Evolutionary conservation across 2,888 invertebrate species (phyloP).

Genomic region (Theodoxus fluviatilis): DNA sequence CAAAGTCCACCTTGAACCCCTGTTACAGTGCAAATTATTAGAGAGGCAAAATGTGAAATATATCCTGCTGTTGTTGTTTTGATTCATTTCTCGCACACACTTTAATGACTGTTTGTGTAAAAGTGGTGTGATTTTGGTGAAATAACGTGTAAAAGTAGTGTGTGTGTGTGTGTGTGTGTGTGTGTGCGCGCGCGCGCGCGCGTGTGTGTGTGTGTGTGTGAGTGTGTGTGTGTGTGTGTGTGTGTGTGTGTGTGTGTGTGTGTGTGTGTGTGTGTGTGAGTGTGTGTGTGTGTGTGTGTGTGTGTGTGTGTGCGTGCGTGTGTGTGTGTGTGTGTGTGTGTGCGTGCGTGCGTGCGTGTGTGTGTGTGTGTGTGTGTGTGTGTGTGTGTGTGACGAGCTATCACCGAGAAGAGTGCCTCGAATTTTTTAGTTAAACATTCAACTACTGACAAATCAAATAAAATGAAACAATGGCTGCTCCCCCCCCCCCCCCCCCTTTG

Average conservation of each 20-base stretch:
- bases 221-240: not conserved
- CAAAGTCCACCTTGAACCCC: too few relatives aligned
- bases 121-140: too few relatives aligned
- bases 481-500: not conserved
- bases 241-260: slow-evolving; percentile 14
- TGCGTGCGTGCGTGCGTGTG: slow-evolving; percentile 22
- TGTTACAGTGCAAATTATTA: too few relatives aligned
- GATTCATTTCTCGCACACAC: too few relatives aligned
- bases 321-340: slow-evolving; percentile 13
- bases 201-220: not conserved
- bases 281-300: slow-evolving; percentile 14
- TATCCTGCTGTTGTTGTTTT: too few relatives aligned
- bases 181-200: not conserved
- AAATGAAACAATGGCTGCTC: not conserved
- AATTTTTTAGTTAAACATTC: too few relatives aligned
- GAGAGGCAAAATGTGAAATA: too few relatives aligned
- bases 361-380: slow-evolving; percentile 17
- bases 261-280: not conserved
- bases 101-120: too few relatives aligned
- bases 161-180: too few relatives aligned
- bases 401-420: too few relatives aligned
- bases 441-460: too few relatives aligned
- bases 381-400: not conserved
- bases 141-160: too few relatives aligned
- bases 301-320: not conserved